Evolutionary conservation across 2,113 vertebrate genomes (phyloP), one percentile per base, ranked within the genome.

Genomic region (Labeo rohita): DNA sequence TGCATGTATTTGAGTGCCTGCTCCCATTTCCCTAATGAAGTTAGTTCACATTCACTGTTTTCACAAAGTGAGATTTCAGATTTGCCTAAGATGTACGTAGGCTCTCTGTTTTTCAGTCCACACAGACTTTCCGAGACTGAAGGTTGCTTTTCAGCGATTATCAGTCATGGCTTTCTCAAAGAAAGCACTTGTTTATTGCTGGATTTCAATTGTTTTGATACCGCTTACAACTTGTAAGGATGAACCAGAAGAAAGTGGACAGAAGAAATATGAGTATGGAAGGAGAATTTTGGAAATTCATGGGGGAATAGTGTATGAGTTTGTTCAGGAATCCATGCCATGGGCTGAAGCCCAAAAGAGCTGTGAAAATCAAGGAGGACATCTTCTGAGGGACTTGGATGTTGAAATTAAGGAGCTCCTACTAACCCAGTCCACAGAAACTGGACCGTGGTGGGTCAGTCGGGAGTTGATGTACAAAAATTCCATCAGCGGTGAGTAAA

Each of bases 1-100:
- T 95, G 94, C 95, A 95, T 95, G 93, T 93, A 92, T 94, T 94
- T 95, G 93, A 90, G 92, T 94, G 90, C 87, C 89, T 88, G 21
- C n/a, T 82, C 59, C 87, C 80, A 95, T 96, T 96, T 96, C 86
- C 94, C 92, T 95, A 96, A 93, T 92, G 76, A 92, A 92, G 86
- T 92, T 87, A 91, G 87, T 92, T 89, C 87, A 89, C 86, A 92
- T 92, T 91, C 92, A 91, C 83, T 91, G 90, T 92, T 92, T 93
- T 89, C 85, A 90, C 90, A 81, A 81, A 90, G 89, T 91, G 91
- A 90, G 90, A 86, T 88, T 52, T 47, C 75, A 86, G 2, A 93
- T 95, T 95, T 95, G 79, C 94, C 91, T 94, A 80, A 84, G 90
- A 84, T 66, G 80, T 43, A 88, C 47, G 9, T 77, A 92, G 66